Evolutionary conservation across 2,888 invertebrate genomes (phyloP).

Genomic region (Lagria hirta): DNA sequence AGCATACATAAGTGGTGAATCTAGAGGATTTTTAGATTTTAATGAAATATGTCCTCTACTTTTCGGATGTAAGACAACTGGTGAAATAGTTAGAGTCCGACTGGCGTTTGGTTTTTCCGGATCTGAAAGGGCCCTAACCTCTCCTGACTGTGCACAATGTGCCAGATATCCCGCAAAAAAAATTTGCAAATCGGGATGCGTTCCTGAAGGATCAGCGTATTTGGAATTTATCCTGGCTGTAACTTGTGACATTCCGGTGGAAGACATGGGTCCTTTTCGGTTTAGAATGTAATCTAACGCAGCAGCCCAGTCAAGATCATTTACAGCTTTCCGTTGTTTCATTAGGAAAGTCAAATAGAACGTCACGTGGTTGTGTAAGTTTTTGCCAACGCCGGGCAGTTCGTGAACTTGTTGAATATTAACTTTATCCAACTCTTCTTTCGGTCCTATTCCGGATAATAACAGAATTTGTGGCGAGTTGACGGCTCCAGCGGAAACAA

Average conservation of each 20-base stretch:
- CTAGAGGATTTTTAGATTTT: conserved; percentile 66
- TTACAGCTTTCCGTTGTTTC: conserved; percentile 56
- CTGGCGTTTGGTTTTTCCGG: conserved; percentile 46
- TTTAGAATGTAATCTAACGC: conserved; percentile 64
- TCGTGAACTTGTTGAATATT: conserved; percentile 63
- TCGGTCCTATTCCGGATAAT: conserved; percentile 68
- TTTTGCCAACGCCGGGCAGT: conserved; percentile 69
- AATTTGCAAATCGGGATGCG: conserved; percentile 66
- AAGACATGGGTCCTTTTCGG: conserved; percentile 63
- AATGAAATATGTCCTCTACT: conserved; percentile 67
- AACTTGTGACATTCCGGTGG: conserved; percentile 67
- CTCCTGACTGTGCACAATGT: conserved; percentile 60
- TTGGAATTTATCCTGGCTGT: conserved; percentile 66
- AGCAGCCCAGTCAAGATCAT: conserved; percentile 63
- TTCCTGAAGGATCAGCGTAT: conserved; percentile 61
- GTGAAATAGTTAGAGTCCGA: conserved; percentile 56
- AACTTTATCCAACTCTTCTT: conserved; percentile 60
- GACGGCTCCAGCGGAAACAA: conserved; percentile 65
- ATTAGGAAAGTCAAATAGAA: conserved; percentile 61
- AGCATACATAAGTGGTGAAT: conserved; percentile 72
- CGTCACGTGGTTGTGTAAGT: conserved; percentile 70
- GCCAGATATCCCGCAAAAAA: conserved; percentile 68
- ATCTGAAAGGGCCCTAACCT: conserved; percentile 51
- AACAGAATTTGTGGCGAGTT: conserved; percentile 69
- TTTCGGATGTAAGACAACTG: conserved; percentile 66